phyloP scores from a whole-genome alignment of 2,888 invertebrate species.

The Rambutsinella grinnellia region DNA sequence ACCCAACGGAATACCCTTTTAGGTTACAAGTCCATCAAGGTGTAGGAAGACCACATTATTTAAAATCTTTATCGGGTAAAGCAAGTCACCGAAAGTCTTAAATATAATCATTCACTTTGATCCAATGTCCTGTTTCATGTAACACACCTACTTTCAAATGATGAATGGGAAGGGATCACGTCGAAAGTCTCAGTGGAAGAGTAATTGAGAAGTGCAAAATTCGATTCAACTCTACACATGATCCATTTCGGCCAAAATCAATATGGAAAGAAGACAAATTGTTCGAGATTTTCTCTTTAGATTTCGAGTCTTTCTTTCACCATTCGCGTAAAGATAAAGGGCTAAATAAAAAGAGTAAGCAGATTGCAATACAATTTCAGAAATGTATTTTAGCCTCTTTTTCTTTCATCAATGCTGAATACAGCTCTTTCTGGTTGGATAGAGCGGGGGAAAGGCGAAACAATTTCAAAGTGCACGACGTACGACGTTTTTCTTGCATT shows the following conservation, averaged over 20 bases:
- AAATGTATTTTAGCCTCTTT: constrained; percentile 21
- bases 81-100: constrained; percentile 17
- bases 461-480: too few species aligned
- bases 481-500: background rate
- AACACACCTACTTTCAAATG: constrained; percentile 20
- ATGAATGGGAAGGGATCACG: constrained; percentile 40
- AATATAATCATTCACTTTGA: constrained; percentile 38
- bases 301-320: constrained; percentile 10
- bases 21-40: too few species aligned
- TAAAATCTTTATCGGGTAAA: constrained; percentile 13
- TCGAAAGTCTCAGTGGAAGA: background rate
- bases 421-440: too few species aligned
- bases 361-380: constrained; percentile 17
- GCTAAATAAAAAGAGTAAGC: background rate
- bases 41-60: too few species aligned
- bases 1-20: too few species aligned
- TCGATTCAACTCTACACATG: constrained; percentile 14
- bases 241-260: constrained; percentile 11
- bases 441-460: too few species aligned
- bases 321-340: background rate
- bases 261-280: constrained; percentile 41
- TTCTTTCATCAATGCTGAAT: constrained; percentile 32
- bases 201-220: constrained; percentile 32
- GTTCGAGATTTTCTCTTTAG: constrained; percentile 35
- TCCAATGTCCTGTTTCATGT: constrained; percentile 33